Conservation (phyloP, 1,140 invertebrate species). For the Ostrea edulis region DNA sequence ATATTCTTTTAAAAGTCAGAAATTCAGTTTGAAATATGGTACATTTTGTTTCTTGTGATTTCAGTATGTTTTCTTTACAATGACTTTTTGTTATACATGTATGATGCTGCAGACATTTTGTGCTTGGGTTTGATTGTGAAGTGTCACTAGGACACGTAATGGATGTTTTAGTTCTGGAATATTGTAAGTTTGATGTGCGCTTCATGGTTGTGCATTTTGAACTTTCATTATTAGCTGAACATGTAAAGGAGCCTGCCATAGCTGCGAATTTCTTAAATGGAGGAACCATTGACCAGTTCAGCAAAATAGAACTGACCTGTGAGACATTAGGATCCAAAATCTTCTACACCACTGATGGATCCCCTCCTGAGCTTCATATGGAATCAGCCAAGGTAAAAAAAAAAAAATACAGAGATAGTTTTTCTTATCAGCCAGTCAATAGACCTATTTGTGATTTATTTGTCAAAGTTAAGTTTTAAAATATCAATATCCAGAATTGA, state of each 20-base stretch:
- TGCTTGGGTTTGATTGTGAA: no score
- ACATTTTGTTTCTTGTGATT: no score
- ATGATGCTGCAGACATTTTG: no score
- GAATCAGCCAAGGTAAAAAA: constrained; percentile 66
- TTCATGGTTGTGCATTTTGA: background rate
- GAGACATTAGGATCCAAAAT: constrained; percentile 72
- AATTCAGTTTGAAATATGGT: no score
- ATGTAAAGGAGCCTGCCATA: constrained; percentile 69
- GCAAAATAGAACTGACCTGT: constrained; percentile 65
- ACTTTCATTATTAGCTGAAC: constrained; percentile 54
- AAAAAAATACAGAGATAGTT: background rate
- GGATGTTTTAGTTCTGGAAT: no score
- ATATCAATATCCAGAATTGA: background rate
- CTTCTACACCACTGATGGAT: constrained; percentile 78
- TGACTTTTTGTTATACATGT: no score
- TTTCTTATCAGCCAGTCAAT: constrained; percentile 30
- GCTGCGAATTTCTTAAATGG: constrained; percentile 59
- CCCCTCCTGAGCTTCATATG: constrained; percentile 70
- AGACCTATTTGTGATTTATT: background rate
- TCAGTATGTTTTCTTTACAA: no score
- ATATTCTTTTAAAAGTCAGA: no score
- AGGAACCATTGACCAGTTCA: constrained; percentile 69
- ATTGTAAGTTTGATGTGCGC: background rate
- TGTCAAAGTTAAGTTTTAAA: background rate
- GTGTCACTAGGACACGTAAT: background rate